These are phyloP conservation scores for Cephus nigrinus DNA, from an alignment of 2,888 invertebrate species.

Conservation along the genomic window DNA sequence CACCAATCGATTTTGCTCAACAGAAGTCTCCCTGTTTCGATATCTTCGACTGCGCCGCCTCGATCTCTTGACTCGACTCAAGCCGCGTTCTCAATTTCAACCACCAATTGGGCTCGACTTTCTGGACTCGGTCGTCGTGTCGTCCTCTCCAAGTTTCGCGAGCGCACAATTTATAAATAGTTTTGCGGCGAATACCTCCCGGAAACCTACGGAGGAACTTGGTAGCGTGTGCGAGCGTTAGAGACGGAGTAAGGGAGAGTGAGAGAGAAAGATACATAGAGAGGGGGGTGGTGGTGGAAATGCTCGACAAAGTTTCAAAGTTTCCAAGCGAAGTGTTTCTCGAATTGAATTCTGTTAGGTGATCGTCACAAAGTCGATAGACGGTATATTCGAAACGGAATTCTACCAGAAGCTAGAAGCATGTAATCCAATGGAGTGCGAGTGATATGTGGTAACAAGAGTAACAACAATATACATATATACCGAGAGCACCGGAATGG, in stretches of 20 bases:
- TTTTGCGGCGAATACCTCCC: background rate
- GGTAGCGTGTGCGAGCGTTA: background rate
- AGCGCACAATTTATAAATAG: background rate
- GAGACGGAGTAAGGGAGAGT: background rate
- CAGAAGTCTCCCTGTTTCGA: background rate
- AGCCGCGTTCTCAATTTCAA: background rate
- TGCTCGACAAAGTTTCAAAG: background rate
- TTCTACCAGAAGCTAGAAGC: background rate
- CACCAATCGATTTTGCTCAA: background rate
- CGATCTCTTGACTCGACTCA: background rate
- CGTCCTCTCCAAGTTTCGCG: background rate
- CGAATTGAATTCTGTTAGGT: background rate
- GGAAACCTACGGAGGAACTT: background rate
- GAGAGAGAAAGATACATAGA: background rate
- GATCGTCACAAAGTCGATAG: background rate
- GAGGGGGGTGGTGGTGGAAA: too few relatives aligned
- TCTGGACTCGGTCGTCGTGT: background rate
- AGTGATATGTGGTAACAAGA: background rate
- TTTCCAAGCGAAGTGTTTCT: background rate
- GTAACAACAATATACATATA: background rate
- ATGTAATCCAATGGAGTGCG: background rate
- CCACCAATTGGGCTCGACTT: background rate
- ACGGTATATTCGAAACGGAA: background rate
- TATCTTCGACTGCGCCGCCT: background rate
- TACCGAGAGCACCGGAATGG: background rate